A percentile compares a stretch with the other conserved stretches of the same genome.
phyloP scores from a whole-genome alignment of 2,113 vertebrate species.

The Scalopus aquaticus region DNA sequence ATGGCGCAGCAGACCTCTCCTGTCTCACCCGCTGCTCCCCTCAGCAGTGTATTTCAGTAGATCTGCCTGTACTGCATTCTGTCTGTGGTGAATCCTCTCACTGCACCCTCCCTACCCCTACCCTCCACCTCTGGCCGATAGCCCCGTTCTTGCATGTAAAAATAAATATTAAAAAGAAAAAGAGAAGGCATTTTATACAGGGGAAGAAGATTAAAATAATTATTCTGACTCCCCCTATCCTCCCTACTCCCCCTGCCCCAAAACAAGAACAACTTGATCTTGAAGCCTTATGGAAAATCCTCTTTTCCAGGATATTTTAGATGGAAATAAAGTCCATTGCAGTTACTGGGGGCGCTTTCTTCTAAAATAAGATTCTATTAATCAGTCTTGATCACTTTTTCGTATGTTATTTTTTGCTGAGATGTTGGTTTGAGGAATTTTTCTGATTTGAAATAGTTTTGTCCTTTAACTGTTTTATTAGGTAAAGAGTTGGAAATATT shows the following conservation, averaged over 20 bases:
- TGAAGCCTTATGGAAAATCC: background rate
- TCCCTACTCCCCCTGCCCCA: rapidly evolving
- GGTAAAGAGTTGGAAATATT: background rate
- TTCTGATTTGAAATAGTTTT: background rate
- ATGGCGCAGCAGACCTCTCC: too few species aligned
- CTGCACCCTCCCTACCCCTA: too few species aligned
- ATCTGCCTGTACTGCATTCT: too few species aligned
- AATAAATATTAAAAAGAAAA: too few species aligned
- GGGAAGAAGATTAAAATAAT: background rate
- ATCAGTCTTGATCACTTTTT: background rate
- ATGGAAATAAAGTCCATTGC: background rate
- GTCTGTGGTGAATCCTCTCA: too few species aligned
- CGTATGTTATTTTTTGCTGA: background rate
- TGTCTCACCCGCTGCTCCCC: too few species aligned
- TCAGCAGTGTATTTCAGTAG: too few species aligned
- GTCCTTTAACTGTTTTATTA: background rate
- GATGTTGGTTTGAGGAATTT: background rate
- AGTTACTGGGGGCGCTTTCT: background rate
- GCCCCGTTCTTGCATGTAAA: too few species aligned
- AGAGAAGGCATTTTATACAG: background rate
- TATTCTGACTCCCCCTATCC: background rate
- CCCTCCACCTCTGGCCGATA: too few species aligned
- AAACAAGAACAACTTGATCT: background rate
- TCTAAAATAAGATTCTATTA: background rate
- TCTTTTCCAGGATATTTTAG: background rate